Evolutionary conservation across 1,140 invertebrate species (phyloP), one percentile per base, ranked within the genome.

Genomic region (Temnothorax curvispinosus): DNA sequence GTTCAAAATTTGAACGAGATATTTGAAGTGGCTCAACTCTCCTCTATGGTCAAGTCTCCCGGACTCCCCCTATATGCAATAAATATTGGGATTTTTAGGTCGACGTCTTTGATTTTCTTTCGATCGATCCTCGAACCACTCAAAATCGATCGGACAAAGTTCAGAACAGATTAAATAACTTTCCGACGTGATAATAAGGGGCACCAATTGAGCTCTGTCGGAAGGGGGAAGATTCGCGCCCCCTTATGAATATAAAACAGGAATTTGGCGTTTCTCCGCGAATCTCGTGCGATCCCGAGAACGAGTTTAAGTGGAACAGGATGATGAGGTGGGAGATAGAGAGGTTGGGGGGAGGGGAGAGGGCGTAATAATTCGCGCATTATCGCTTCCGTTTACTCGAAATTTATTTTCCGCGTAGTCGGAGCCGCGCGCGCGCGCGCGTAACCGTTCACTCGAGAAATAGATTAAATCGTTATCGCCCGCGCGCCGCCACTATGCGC

Each of bases 331-430:
- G 41, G 18, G 41, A 13, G 41, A 32, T 4, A 50, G 15, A 5
- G 35, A 41, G 21, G 35, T 13, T 11, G 5, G 18, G 27, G 54
- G 11, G 8, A 35, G 27, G 54, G 15, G 8, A 35, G 21, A 7
- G 64, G 21, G 35, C 11, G 77, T 80, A 82, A 82, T 82, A 82
- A 82, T 82, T 82, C 67, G 80, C 80, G 80, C 80, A 75, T 84
- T 75, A 84, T 84, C 69, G 80, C 80, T 84, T 84, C 80, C 80
- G 80, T 84, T 84, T 84, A 75, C 67, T 84, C 54, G 32, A 60
- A 74, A 84, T 82, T 82, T 82, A 82, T 82, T 74, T 27, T 41
- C 27, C 52, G 41, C 44, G 67, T 74, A 60, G 67, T 52, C 67
- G 47, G 18, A 35, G 41, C 67, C 21, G 64, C 35, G 52, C 44